phyloP scores from a whole-genome alignment of 2,113 vertebrate genomes.

The Melospiza georgiana region DNA sequence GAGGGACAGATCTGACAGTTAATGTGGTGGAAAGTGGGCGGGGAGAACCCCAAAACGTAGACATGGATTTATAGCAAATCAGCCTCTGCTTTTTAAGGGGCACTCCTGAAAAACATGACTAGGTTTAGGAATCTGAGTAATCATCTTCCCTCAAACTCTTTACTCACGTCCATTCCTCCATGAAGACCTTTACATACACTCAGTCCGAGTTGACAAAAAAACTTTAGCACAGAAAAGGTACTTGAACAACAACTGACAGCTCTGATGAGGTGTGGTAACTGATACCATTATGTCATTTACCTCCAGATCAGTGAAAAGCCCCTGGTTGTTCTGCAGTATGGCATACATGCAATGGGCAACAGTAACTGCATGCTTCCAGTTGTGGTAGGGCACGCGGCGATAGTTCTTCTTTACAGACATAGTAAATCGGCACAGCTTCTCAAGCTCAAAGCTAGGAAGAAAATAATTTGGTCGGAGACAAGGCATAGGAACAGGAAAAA shows the following conservation, averaged over 20 bases:
- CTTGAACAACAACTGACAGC: not conserved
- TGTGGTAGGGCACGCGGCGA: conserved; percentile 97
- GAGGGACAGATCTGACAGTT: not conserved
- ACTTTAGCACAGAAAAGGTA: not conserved
- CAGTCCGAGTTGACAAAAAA: not conserved
- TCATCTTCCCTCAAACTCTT: not conserved
- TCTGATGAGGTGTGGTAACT: not conserved
- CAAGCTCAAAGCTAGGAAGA: conserved; percentile 88
- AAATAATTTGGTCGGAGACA: not conserved
- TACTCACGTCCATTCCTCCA: fast-evolving
- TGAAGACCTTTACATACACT: not conserved
- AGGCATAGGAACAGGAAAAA: not conserved
- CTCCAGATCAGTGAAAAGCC: conserved; percentile 94
- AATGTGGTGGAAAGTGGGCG: not conserved
- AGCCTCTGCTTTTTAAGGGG: not conserved
- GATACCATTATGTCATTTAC: conserved; percentile 65
- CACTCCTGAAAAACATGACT: not conserved
- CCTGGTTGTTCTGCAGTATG: conserved; percentile 89
- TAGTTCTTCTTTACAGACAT: conserved; percentile 99
- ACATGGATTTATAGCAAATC: not conserved
- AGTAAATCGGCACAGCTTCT: conserved; percentile 96
- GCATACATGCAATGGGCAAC: conserved; percentile 98
- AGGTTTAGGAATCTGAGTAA: not conserved
- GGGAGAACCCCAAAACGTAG: not conserved
- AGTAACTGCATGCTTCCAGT: conserved; percentile 97